Conservation (phyloP, 2,888 invertebrate species). For the Drosophila seclusa region DNA sequence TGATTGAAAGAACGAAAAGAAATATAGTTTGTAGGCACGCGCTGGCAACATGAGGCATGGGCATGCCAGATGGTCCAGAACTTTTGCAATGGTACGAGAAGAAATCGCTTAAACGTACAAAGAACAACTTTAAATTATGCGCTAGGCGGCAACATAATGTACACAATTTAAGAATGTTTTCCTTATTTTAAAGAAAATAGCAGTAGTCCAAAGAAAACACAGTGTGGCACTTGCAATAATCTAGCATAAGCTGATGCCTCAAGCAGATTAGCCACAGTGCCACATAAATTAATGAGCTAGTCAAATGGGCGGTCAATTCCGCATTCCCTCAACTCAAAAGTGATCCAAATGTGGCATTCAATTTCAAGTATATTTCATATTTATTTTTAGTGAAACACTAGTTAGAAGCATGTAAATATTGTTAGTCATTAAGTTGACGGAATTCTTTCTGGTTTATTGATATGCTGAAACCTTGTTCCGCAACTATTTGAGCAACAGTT, state of each 20-base stretch:
- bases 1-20: conserved; percentile 12
- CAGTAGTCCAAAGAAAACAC: neutral
- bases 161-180: neutral
- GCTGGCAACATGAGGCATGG: conserved; percentile 19
- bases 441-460: neutral
- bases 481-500: neutral
- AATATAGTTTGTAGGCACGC: conserved; percentile 57
- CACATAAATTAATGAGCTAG: neutral
- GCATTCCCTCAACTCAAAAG: neutral
- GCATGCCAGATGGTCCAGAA: conserved; percentile 61
- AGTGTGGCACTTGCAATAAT: neutral
- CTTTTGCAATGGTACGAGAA: conserved; percentile 36
- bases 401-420: neutral
- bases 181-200: neutral
- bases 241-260: neutral
- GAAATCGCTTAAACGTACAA: conserved; percentile 28
- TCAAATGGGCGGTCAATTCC: too few relatives aligned
- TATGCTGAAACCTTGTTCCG: neutral
- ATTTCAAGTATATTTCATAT: neutral
- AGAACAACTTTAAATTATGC: conserved; percentile 55
- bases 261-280: neutral
- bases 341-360: neutral
- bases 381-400: neutral
- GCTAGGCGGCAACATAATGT: conserved; percentile 33
- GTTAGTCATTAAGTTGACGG: too few relatives aligned